These are phyloP conservation scores for Strigops habroptila DNA, from an alignment of 2,113 vertebrate species.

Conservation along the genomic window DNA sequence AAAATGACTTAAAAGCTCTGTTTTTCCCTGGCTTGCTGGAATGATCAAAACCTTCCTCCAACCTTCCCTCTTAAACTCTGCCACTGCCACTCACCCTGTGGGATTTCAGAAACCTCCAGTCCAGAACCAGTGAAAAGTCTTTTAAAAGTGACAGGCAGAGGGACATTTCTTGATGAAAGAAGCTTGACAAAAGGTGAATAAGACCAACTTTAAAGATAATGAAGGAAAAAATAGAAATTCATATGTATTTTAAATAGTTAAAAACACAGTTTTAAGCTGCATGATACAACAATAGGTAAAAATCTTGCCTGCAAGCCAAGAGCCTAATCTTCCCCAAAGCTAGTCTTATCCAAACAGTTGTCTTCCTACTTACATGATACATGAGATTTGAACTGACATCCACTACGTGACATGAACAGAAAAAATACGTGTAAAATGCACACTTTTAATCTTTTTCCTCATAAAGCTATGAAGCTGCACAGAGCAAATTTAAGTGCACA, in stretches of 20 bases:
- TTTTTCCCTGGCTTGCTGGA: not conserved
- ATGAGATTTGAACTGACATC: conserved; percentile 15
- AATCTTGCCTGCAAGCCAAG: not conserved
- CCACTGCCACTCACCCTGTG: not conserved
- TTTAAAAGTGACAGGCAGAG: not conserved
- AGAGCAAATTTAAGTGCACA: conserved; percentile 78
- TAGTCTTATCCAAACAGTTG: not conserved
- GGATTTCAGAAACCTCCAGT: not conserved
- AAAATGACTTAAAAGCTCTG: not conserved
- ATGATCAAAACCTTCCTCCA: conserved; percentile 31
- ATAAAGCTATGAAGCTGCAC: conserved; percentile 79
- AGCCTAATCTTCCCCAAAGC: not conserved
- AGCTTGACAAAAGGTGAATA: not conserved
- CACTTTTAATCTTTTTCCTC: conserved; percentile 29
- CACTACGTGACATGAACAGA: conserved; percentile 57
- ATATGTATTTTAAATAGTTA: not conserved
- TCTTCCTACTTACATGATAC: not conserved
- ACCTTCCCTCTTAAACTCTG: not conserved
- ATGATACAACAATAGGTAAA: not conserved
- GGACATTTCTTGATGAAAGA: not conserved
- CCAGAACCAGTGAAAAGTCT: not conserved
- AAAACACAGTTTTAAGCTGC: not conserved
- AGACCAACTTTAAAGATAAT: not conserved
- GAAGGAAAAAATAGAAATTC: not conserved
- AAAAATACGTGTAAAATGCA: conserved; percentile 67